Evolutionary conservation across 2,113 vertebrate species (phyloP).

Genomic region (Centropus unirufus): DNA sequence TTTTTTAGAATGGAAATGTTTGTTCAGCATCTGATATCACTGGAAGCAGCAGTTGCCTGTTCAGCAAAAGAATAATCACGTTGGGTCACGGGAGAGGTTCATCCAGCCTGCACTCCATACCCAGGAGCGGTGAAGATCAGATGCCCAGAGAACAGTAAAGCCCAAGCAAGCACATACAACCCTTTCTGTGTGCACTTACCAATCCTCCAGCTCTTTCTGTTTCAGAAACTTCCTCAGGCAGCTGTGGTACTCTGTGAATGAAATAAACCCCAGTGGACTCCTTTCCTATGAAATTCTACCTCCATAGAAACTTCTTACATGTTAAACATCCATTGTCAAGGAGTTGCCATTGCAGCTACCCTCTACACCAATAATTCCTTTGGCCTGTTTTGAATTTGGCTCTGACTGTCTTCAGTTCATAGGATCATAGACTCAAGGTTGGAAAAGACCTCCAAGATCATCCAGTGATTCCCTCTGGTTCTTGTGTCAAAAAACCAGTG

Average conservation of each 20-base stretch:
- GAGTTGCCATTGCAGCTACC: background rate
- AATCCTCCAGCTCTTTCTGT: background rate
- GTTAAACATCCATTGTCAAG: background rate
- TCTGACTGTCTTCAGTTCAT: background rate
- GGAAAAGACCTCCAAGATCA: too few species aligned
- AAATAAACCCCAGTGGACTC: background rate
- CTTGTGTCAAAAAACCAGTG: background rate
- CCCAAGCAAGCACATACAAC: background rate
- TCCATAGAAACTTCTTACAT: background rate
- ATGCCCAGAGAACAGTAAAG: background rate
- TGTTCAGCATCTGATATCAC: background rate
- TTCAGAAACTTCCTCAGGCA: background rate
- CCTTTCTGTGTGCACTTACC: background rate
- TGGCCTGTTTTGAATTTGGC: background rate
- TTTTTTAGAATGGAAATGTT: background rate
- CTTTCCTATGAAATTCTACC: background rate
- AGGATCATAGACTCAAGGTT: too few species aligned
- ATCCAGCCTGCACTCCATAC: background rate
- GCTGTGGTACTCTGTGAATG: background rate
- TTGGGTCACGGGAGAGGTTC: background rate
- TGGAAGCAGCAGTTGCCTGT: background rate
- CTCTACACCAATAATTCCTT: background rate
- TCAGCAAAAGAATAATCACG: background rate
- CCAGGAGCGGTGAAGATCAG: background rate
- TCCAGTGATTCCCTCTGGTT: background rate